A percentile compares a stretch with the other conserved stretches of the same genome.
These are phyloP conservation scores for Sarcoramphus papa DNA, from an alignment of 2,797 vertebrate genomes.

Conservation along the genomic window DNA sequence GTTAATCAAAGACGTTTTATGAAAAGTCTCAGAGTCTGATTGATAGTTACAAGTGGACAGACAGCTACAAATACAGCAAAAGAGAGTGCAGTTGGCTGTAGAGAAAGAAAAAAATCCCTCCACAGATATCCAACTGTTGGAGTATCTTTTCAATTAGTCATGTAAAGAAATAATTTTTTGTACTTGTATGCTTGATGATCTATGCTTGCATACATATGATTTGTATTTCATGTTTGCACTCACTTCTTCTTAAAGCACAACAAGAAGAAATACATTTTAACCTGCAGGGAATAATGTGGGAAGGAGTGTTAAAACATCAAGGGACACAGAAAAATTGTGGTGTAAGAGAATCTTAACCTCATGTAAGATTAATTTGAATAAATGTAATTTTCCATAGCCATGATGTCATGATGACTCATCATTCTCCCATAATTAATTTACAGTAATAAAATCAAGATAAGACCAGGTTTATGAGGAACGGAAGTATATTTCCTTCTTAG, in stretches of 20 bases:
- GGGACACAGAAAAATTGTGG: background rate
- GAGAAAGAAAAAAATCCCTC: background rate
- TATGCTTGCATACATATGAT: background rate
- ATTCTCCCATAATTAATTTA: conserved; percentile 47
- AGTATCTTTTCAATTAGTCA: background rate
- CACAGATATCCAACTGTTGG: background rate
- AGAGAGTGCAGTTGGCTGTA: background rate
- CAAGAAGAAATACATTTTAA: conserved; percentile 15
- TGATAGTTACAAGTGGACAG: background rate
- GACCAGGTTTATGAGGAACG: background rate
- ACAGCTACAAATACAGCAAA: background rate
- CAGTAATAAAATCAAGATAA: conserved; percentile 58
- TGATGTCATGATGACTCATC: conserved; percentile 34
- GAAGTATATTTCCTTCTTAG: background rate
- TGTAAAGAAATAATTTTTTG: background rate
- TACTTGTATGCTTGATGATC: background rate
- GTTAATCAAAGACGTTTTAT: background rate
- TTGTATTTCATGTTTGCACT: background rate
- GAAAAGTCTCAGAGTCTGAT: background rate
- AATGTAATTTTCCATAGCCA: conserved; percentile 30
- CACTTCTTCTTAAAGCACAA: background rate
- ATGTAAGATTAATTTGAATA: conserved; percentile 41
- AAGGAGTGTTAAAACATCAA: background rate
- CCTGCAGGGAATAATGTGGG: background rate
- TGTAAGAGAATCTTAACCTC: conserved; percentile 33